These are phyloP conservation scores for Epinephelus moara DNA, from an alignment of 2,113 vertebrate genomes.

Conservation along the genomic window DNA sequence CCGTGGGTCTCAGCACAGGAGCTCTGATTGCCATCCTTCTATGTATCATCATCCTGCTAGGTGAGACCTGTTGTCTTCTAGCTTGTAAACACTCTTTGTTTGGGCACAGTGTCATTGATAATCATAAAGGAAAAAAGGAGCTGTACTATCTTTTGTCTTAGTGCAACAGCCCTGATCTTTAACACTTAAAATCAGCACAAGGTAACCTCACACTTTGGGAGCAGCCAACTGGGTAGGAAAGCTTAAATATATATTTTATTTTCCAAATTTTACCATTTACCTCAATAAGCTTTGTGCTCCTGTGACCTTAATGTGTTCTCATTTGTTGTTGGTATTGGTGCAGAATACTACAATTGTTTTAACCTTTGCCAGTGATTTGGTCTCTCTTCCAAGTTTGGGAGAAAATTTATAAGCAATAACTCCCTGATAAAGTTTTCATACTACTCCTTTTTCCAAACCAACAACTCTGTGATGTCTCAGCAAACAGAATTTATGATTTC, in stretches of 20 bases:
- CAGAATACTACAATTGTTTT: too few relatives aligned
- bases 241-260: neutral
- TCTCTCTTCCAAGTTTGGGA: neutral
- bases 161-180: neutral
- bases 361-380: neutral
- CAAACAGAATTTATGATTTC: neutral
- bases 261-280: neutral
- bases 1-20: constrained; percentile 97
- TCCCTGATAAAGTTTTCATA: neutral
- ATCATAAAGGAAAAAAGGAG: neutral
- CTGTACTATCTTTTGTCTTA: neutral
- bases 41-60: constrained; percentile 95
- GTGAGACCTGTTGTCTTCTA: constrained; percentile 82
- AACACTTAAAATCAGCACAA: neutral
- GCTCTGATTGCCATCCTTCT: constrained; percentile 95
- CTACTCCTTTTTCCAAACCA: neutral
- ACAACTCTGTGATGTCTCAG: neutral
- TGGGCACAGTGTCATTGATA: neutral
- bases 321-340: neutral
- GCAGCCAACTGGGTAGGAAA: neutral
- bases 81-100: neutral
- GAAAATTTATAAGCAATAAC: neutral
- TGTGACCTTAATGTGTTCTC: neutral
- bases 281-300: neutral
- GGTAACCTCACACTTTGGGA: neutral